Evolutionary conservation across 2,113 vertebrate species (phyloP), one percentile per base, ranked within the genome.

Genomic region (Oxyura jamaicensis): DNA sequence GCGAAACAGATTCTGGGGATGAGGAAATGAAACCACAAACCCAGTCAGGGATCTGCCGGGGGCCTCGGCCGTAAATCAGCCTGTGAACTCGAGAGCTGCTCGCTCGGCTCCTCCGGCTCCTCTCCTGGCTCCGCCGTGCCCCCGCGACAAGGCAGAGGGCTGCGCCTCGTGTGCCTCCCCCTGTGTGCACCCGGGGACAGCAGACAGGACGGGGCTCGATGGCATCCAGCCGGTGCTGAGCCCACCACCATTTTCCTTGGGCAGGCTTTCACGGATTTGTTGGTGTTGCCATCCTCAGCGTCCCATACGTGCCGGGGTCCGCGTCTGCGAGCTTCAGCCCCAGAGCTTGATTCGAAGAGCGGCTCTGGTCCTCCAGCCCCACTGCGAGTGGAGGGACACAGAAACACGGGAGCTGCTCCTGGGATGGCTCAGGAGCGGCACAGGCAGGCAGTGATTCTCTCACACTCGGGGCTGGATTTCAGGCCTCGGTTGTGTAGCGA

Each of bases 1-100:
- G 17, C 68, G 85, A 83, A 94, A 69, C 63, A 88, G 91, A 85
- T 80, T 62, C 65, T 84, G 15, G 88, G 72, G 90, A 88, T 84
- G 91, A 84, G 88, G 92, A 93, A 93, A 90, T 58, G 86, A 94
- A 91, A 90, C 92, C 90, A 72, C 95, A 86, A 75, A 93, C 83
- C 42, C 90, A 87, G 66, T 68, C 3, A 96, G 52, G 50, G 86
- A 88, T 90, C 86, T 91, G 90, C 91, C 85, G 0, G 39, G 93
- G 94, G 93, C 88, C 88, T 83, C 46, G 4, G 85, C 91, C 3
- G 0, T 96, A 95, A 96, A 97, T 94, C 90, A 90, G 80, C 4
- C 83, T 90, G 93, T 71, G 87, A 83, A 62, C 42, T 87, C 56
- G 60, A 74, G 90, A 72, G 62, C 65, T 46, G 88, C 68, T 91